phyloP scores from a whole-genome alignment of 2,113 vertebrate species.

The Peromyscus maniculatus region DNA sequence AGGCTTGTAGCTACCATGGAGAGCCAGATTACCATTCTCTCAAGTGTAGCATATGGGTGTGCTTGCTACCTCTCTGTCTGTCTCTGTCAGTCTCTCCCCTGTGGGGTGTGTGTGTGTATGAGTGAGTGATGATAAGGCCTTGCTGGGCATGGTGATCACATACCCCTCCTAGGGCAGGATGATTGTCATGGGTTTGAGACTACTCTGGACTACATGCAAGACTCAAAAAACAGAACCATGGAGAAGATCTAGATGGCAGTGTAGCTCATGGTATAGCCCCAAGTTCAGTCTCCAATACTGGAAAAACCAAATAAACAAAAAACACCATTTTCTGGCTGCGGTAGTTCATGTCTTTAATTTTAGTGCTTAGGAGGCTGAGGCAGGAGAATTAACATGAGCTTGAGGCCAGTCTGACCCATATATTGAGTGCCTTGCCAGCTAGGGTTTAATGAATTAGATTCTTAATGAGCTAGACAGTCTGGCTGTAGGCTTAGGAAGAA shows the following conservation, averaged over 20 bases:
- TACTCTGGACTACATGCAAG: neutral
- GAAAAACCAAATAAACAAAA: neutral
- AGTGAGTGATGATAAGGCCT: neutral
- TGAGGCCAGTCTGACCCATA: neutral
- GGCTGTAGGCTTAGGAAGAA: neutral
- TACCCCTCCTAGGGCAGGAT: neutral
- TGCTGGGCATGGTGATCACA: neutral
- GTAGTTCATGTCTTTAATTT: neutral
- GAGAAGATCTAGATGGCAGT: neutral
- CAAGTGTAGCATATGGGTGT: neutral
- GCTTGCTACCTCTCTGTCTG: neutral
- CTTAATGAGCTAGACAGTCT: neutral
- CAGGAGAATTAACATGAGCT: neutral
- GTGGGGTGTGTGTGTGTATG: neutral
- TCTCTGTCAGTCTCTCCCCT: neutral
- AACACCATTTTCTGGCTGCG: neutral
- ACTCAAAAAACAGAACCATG: neutral
- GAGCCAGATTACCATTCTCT: neutral
- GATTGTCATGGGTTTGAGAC: neutral
- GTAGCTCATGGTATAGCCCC: neutral
- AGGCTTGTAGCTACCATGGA: neutral
- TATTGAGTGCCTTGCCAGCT: neutral
- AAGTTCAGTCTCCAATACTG: neutral
- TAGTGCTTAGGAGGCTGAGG: neutral
- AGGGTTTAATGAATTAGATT: neutral